Evolutionary conservation across 2,888 invertebrate genomes (phyloP).

Genomic region (Aphelenchoides bicaudatus): DNA sequence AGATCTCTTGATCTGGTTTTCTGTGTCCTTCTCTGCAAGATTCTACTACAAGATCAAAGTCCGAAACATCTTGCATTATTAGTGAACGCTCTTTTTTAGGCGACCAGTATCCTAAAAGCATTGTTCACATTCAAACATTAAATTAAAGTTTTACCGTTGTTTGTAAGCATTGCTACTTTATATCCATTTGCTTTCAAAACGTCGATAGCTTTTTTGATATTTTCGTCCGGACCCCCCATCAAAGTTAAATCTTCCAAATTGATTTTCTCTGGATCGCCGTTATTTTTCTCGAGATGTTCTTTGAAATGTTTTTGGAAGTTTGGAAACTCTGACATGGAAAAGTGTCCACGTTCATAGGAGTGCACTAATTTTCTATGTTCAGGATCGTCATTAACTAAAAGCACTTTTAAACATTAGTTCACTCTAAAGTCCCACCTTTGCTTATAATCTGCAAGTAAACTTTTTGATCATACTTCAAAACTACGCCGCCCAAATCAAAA

Average conservation of each 20-base stretch:
- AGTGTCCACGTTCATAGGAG: neutral
- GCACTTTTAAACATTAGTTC: neutral
- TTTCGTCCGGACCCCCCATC: neutral
- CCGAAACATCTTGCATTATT: neutral
- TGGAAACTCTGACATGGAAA: neutral
- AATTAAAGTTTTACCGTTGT: too few relatives aligned
- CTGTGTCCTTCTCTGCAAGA: conserved; percentile 13
- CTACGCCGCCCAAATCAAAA: neutral
- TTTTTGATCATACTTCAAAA: too few relatives aligned
- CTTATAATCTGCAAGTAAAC: too few relatives aligned
- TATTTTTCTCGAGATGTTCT: too few relatives aligned
- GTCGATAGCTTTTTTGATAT: neutral
- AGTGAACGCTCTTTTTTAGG: conserved; percentile 9
- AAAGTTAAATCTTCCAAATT: too few relatives aligned
- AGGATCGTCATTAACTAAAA: neutral
- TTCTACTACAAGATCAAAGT: conserved; percentile 12
- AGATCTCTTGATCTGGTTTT: conserved; percentile 18
- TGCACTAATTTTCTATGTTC: neutral
- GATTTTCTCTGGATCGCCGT: too few relatives aligned
- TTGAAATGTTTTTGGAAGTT: neutral
- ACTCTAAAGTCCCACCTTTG: too few relatives aligned
- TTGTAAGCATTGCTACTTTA: conserved; percentile 16
- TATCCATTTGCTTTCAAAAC: neutral
- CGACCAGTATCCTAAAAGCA: conserved; percentile 8
- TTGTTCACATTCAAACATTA: too few relatives aligned